These are phyloP conservation scores for Homarus americanus DNA, from an alignment of 1,140 invertebrate genomes.

Conservation along the genomic window DNA sequence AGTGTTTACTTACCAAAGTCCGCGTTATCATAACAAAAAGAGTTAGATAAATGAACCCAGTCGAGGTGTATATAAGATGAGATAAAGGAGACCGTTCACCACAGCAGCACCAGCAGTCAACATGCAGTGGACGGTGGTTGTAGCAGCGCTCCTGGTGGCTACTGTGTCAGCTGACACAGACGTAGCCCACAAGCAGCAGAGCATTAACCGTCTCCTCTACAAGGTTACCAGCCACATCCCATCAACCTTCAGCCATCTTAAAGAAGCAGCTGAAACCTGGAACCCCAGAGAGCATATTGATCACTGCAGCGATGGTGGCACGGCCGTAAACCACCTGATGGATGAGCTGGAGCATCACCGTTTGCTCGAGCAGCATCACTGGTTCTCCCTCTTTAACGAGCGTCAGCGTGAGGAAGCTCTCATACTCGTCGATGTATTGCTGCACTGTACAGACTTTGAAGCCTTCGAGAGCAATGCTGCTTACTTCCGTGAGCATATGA, in stretches of 20 bases:
- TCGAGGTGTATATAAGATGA: background rate
- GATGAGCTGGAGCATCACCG: slow-evolving; percentile 47
- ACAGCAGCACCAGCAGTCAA: background rate
- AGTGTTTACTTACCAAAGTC: too few species aligned
- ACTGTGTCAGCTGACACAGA: slow-evolving; percentile 19
- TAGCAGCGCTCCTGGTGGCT: slow-evolving; percentile 49
- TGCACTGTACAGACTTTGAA: slow-evolving; percentile 57
- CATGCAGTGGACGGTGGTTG: slow-evolving; percentile 34
- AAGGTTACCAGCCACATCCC: slow-evolving; percentile 54
- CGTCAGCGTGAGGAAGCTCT: slow-evolving; percentile 72
- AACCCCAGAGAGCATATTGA: slow-evolving; percentile 36
- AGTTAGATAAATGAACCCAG: background rate
- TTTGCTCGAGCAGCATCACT: slow-evolving; percentile 47
- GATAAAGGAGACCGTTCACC: too few species aligned
- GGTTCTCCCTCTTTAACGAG: slow-evolving; percentile 71
- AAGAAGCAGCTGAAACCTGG: slow-evolving; percentile 25
- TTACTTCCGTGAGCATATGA: slow-evolving; percentile 73
- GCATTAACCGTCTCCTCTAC: slow-evolving; percentile 57
- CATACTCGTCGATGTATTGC: slow-evolving; percentile 59
- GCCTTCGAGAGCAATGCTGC: slow-evolving; percentile 63
- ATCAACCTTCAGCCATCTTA: slow-evolving; percentile 35
- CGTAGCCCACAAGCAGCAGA: slow-evolving; percentile 62
- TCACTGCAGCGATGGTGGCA: slow-evolving; percentile 56
- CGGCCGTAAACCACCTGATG: slow-evolving; percentile 44
- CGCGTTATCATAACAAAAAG: too few species aligned